These are phyloP conservation scores for Cottus gobio DNA, from an alignment of 2,113 vertebrate species.

Conservation along the genomic window DNA sequence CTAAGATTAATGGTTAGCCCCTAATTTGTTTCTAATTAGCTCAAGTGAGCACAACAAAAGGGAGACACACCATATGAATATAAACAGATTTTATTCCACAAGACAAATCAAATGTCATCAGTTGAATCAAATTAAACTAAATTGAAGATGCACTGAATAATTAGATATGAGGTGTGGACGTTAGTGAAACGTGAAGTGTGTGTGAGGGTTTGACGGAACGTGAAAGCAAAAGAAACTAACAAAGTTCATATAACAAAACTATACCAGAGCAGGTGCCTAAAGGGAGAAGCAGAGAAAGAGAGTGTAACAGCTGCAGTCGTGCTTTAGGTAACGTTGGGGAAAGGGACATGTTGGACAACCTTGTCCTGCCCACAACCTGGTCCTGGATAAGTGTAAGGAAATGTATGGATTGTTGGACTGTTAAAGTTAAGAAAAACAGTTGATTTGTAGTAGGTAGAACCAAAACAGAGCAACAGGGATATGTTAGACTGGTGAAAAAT, in stretches of 20 bases:
- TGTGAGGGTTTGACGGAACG: not conserved
- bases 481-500: not conserved
- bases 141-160: not conserved
- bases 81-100: not conserved
- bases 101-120: not conserved
- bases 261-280: not conserved
- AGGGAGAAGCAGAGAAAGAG: not conserved
- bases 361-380: not conserved
- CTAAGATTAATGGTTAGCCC: no score
- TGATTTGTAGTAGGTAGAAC: no score
- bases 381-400: not conserved
- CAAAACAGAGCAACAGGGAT: not conserved
- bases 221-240: not conserved
- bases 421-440: not conserved
- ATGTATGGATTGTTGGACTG: not conserved
- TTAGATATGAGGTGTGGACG: not conserved
- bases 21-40: no score
- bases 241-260: not conserved
- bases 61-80: not conserved
- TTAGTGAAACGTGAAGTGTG: not conserved
- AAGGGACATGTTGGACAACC: not conserved
- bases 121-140: not conserved
- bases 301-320: not conserved
- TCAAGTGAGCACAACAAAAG: not conserved
- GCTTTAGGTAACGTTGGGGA: not conserved